Conservation (phyloP, 2,888 invertebrate species). For the Microctonus brassicae region DNA sequence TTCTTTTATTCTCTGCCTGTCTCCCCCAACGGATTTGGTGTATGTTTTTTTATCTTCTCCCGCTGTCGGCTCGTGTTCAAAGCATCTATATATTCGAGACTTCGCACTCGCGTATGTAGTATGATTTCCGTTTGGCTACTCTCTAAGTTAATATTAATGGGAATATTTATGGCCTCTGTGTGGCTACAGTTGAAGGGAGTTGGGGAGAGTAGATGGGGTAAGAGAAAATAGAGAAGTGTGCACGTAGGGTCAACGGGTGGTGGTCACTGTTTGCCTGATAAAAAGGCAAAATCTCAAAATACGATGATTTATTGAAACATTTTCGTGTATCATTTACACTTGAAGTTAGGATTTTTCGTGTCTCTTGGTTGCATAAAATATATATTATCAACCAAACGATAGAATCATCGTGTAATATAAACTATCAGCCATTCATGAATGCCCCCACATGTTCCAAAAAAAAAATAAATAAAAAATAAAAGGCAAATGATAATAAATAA, state of each 20-base stretch:
- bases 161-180: slow-evolving; percentile 67
- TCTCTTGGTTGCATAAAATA: not conserved
- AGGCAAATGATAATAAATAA: not conserved
- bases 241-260: slow-evolving; percentile 52
- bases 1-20: slow-evolving; percentile 35
- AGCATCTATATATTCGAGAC: slow-evolving; percentile 13
- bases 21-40: slow-evolving; percentile 37
- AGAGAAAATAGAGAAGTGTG: not conserved
- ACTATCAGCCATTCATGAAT: not conserved
- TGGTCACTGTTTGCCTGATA: slow-evolving; percentile 61
- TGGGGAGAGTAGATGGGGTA: slow-evolving; percentile 15
- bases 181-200: not conserved
- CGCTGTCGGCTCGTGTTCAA: slow-evolving; percentile 27
- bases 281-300: slow-evolving; percentile 67
- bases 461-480: no score
- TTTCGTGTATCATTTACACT: not conserved
- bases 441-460: not conserved
- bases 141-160: slow-evolving; percentile 69
- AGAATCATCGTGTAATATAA: not conserved
- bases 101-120: slow-evolving; percentile 20
- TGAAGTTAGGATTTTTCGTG: not conserved
- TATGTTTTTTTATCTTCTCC: slow-evolving; percentile 27
- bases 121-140: slow-evolving; percentile 45
- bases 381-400: not conserved
- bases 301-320: slow-evolving; percentile 63